Evolutionary conservation across 2,888 invertebrate species (phyloP), one percentile per base, ranked within the genome.

Genomic region (Myathropa florea): DNA sequence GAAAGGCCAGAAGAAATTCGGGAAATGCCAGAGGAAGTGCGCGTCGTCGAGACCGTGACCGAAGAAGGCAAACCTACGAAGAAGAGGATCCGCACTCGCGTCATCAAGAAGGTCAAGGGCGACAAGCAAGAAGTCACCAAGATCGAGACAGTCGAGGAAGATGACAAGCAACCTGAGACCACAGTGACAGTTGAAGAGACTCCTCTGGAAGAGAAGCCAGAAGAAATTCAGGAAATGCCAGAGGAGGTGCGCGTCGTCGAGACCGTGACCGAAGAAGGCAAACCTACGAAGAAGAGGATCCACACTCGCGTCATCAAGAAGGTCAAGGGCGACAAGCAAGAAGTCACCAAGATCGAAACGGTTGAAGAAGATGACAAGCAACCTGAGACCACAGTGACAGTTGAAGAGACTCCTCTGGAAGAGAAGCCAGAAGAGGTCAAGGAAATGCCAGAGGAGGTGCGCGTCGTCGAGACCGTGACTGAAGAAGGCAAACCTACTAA

Each of bases 51-150:
- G 3, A 57, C 73, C 2, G 33, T 75, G 18, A 33, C 73, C 2
- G 64, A 75, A 36, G 73, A 75, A 33, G 73, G 73, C 26, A 75
- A 75, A 3, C 73, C 73, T 10, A 75, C 55, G 7, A 75, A 75
- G 36, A 75, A 57, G 18, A 36, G 12, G 28, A 75, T 75, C 1
- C 73, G 73, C 23, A 75, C 73, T 24, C 64, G 73, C 4, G 63
- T 63, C 0, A 75, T 75, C 64, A 75, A 75, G 21, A 63, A 64
- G 57, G 21, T 64, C 21, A 75, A 64, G 64, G 73, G 73, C 10
- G 73, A 60, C 57, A 75, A 75, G 12, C 73, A 75, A 26, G 73
- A 75, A 64, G 64, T 75, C 36, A 75, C 73, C 64, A 75, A 75
- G 36, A 75, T 75, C 18, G 73, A 75, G 14, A 75, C 73, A 1